Evolutionary conservation across 2,113 vertebrate genomes (phyloP), one percentile per base, ranked within the genome.

Genomic region (Nycticebus coucang): DNA sequence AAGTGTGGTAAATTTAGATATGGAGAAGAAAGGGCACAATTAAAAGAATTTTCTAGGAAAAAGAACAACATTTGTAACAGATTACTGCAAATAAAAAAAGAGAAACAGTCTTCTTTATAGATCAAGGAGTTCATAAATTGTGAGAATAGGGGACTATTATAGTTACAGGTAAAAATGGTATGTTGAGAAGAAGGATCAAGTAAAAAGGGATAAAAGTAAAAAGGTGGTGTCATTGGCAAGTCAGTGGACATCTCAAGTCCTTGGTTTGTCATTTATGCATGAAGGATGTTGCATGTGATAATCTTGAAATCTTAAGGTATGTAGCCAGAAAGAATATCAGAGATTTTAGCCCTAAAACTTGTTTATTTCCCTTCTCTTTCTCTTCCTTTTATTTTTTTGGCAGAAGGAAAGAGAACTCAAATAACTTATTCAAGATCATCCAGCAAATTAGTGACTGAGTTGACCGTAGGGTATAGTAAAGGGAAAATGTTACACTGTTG

Each of bases 11-110:
- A 28, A 75, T n/a, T 37, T 50, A 30, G 68, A n/a, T 30, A 24
- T 24, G 64, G 41, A 74, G 33, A 26, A 68, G 22, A 53, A 35
- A 88, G 45, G 22, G 6, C 0, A 75, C 24, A 41, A 41, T 68
- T 57, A 35, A 86, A 92, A 66, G 2, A n/a, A 62, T 69, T 69
- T 88, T 89, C 50, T 91, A 41, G 50, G 62, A 85, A 92, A 95
- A 8, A 64, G 26, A 84, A 55, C 30, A 68, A 28, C 7, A 33
- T 53, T 35, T 53, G 45, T 74, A 64, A 77, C 19, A 68, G 22
- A 59, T 60, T 50, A 14, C 22, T 24, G 33, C 12, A 2, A 85
- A 69, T 11, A 10, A 94, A 55, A 55, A 33, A 55, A 59, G 5
- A 72, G 8, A 4, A 57, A 28, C 2, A 55, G 37, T 50, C 22